Evolutionary conservation across 2,113 vertebrate genomes (phyloP).

Genomic region (Petrocephalus microphthalmus): DNA sequence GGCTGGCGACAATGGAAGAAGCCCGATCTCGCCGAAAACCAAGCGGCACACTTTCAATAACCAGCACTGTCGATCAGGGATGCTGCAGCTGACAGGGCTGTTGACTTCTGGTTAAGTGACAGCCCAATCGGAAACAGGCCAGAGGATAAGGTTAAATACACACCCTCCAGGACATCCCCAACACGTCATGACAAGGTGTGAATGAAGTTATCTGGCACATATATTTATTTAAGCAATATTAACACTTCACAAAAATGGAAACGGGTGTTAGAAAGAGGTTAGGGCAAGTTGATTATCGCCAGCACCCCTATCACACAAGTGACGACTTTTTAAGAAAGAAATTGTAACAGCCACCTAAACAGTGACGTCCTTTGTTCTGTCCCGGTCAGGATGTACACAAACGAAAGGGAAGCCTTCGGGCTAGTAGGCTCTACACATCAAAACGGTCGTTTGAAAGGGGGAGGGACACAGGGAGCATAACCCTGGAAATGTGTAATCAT

Average conservation of each 20-base stretch:
- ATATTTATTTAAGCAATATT: conserved; percentile 2
- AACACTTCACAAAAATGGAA: neutral
- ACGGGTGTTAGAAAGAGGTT: neutral
- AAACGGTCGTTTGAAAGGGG: neutral
- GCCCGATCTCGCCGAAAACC: neutral
- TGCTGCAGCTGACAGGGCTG: neutral
- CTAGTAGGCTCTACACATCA: neutral
- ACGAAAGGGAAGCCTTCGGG: neutral
- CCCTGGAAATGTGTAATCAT: neutral
- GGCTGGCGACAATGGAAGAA: neutral
- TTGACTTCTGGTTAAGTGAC: neutral
- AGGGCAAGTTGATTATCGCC: neutral
- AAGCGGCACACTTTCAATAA: neutral
- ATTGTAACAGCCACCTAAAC: neutral
- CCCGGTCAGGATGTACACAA: neutral
- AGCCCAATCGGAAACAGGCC: neutral
- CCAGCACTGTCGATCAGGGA: neutral
- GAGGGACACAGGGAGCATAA: neutral
- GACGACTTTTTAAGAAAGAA: neutral
- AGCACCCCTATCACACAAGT: neutral
- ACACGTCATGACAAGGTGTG: conserved; percentile 6
- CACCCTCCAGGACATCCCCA: neutral
- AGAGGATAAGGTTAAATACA: neutral
- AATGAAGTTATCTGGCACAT: neutral
- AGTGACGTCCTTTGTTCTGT: neutral